A percentile compares a stretch with the other conserved stretches of the same genome.
Conservation (phyloP, 2,797 vertebrate species). For the Pseudochaenichthys georgianus region DNA sequence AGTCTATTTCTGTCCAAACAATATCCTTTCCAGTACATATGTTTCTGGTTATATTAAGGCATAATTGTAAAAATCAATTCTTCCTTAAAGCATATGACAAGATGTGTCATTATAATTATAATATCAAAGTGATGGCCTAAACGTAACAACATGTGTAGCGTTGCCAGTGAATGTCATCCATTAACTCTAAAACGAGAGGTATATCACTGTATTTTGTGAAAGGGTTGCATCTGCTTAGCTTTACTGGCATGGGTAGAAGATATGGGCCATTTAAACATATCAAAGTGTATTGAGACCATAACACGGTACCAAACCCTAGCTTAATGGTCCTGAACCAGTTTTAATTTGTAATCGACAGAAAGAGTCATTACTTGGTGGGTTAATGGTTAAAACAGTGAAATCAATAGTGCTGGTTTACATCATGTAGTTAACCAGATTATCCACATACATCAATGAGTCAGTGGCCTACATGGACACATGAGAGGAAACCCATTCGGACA, state of each 20-base stretch:
- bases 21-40: not conserved
- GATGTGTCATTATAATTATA: not conserved
- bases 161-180: not conserved
- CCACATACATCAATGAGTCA: constrained; percentile 30
- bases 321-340: constrained; percentile 44
- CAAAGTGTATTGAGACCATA: constrained; percentile 28
- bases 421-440: constrained; percentile 29
- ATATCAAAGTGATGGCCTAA: not conserved
- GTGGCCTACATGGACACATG: constrained; percentile 54
- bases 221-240: not conserved
- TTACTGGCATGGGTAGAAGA: not conserved
- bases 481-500: constrained; percentile 25
- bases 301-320: constrained; percentile 33
- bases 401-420: constrained; percentile 68
- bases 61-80: not conserved
- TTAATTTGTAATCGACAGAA: constrained; percentile 50
- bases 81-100: not conserved
- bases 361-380: constrained; percentile 62
- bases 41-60: not conserved
- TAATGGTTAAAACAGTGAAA: constrained; percentile 64
- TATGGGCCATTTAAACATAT: constrained; percentile 5
- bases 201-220: not conserved
- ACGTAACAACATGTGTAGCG: not conserved
- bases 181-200: not conserved
- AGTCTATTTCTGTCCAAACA: not conserved